phyloP scores from a whole-genome alignment of 2,113 vertebrate species.

The Phyllostomus discolor region DNA sequence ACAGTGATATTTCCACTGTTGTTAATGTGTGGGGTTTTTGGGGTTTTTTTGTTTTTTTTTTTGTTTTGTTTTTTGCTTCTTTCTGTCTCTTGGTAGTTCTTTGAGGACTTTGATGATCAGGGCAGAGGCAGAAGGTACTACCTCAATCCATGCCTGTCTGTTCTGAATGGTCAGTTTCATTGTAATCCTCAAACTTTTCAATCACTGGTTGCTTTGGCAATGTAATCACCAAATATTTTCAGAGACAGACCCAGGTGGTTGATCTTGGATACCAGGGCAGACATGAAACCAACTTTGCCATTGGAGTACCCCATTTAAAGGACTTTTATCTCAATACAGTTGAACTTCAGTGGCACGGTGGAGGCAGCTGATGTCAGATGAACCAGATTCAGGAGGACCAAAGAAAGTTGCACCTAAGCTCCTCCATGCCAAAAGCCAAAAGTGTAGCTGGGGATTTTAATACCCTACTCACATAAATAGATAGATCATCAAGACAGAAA shows the following conservation, averaged over 20 bases:
- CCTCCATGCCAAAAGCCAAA: not conserved
- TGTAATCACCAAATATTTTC: not conserved
- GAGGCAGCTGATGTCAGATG: not conserved
- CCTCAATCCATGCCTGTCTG: too few species aligned
- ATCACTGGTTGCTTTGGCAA: not conserved
- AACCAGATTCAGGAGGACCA: not conserved
- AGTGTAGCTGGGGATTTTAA: not conserved
- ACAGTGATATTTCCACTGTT: not conserved
- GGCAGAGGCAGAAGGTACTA: too few species aligned
- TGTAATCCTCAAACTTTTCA: too few species aligned
- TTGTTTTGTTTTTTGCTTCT: too few species aligned
- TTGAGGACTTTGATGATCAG: too few species aligned
- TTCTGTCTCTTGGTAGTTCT: not conserved
- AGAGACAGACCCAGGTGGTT: not conserved
- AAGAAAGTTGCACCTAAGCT: not conserved
- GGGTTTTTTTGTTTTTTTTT: too few species aligned
- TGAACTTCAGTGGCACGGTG: not conserved
- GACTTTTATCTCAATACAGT: not conserved
- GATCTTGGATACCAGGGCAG: not conserved
- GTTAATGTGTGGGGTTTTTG: not conserved
- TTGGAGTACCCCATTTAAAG: not conserved
- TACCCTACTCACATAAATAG: not conserved
- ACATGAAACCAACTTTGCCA: not conserved
- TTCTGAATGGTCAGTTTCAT: too few species aligned
- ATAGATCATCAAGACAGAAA: not conserved